Evolutionary conservation across 2,888 invertebrate species (phyloP), one percentile per base, ranked within the genome.

Genomic region (Petrophora chlorosata): DNA sequence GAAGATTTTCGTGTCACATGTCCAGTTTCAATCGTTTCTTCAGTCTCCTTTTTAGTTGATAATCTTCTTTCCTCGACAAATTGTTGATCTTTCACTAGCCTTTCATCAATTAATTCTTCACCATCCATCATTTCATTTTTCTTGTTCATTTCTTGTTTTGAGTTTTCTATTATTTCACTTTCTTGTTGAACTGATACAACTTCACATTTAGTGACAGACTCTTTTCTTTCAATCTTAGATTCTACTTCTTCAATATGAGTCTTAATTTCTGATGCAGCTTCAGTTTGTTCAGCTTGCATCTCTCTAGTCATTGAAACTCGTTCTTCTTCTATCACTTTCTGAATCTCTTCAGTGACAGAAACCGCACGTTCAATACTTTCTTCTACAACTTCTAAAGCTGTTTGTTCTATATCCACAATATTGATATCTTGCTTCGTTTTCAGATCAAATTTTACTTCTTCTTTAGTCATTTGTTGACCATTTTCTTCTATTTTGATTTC

Each of bases 341-440:
- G 75, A 12, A 85, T 78, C 43, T 85, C 76, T 53, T 80, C 71
- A 9, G 85, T 73, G 0, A 85, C 76, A 1, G 75, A 73, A 0
- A 86, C 56, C 32, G 87, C 86, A 60, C 73, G 78, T 49, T 79
- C 71, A 19, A 89, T 78, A 35, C 79, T 90, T 23, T 85, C 79
- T 34, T 82, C 77, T 0, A 86, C 82, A 52, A 87, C 45, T 30
- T 67, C 58, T 13, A 65, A 48, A 0, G 87, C 90, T 5, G 80
- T 82, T 55, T 73, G 65, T 67, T 87, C 81, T 42, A 90, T 82
- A 12, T 63, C 76, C 22, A 76, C 61, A 9, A 83, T 55, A 56
- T 83, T 75, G 3, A 79, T 73, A 16, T 77, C 73, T 33, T 69
- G 61, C 38, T 65, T 73, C 58, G 70, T 72, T 26, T 66, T 67